A percentile compares a stretch with the other conserved stretches of the same genome.
Evolutionary conservation across 2,113 vertebrate species (phyloP).

Genomic region (Mesocricetus auratus): DNA sequence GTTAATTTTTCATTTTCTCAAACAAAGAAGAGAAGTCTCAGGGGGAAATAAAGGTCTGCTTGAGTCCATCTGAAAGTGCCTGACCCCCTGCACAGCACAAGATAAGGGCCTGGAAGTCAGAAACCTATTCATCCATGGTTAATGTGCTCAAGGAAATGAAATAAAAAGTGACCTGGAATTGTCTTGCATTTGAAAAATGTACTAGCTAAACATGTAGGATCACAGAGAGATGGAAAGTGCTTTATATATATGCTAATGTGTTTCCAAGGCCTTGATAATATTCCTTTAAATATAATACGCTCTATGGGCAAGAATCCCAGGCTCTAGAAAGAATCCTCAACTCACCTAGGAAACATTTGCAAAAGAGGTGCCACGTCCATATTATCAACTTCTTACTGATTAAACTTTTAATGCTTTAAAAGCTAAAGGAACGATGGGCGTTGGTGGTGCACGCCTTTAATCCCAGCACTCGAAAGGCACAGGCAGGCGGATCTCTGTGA

Average conservation of each 20-base stretch:
- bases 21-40: background rate
- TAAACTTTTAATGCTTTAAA: background rate
- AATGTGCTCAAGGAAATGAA: conserved; percentile 40
- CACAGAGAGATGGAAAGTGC: background rate
- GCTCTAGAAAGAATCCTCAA: background rate
- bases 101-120: background rate
- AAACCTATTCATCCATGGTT: background rate
- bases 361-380: background rate
- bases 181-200: conserved; percentile 33
- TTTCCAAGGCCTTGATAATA: conserved; percentile 20
- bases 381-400: background rate
- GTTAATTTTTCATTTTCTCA: background rate
- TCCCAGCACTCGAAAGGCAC: too few species aligned
- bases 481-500: too few species aligned
- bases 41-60: background rate
- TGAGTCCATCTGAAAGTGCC: background rate
- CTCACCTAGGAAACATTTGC: background rate
- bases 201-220: conserved; percentile 11
- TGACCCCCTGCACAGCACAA: too few species aligned
- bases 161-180: background rate
- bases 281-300: background rate
- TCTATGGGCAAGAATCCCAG: background rate
- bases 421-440: background rate
- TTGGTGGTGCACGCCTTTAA: too few species aligned
- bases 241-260: conserved; percentile 12